These are phyloP conservation scores for Drosophila azteca DNA, from an alignment of 1,140 invertebrate genomes.

Conservation along the genomic window DNA sequence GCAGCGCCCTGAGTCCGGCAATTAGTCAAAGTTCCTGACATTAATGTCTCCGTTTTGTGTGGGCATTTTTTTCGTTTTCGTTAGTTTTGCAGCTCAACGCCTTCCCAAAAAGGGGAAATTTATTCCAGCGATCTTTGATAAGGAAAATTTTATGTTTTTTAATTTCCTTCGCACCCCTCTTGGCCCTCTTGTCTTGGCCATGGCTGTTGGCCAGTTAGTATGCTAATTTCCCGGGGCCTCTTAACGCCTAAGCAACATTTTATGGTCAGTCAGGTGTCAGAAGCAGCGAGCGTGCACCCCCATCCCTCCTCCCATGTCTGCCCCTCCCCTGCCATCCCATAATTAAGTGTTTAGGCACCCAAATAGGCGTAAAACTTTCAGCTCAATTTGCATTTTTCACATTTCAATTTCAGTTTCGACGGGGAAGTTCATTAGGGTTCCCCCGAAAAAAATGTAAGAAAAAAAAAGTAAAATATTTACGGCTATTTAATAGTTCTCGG, in stretches of 20 bases:
- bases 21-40: slow-evolving; percentile 78
- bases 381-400: slow-evolving; percentile 75
- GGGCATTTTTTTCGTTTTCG: slow-evolving; percentile 51
- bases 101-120: slow-evolving; percentile 48
- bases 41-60: slow-evolving; percentile 75
- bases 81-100: slow-evolving; percentile 76
- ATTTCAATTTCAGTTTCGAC: slow-evolving; percentile 55
- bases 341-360: slow-evolving; percentile 76
- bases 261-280: slow-evolving; percentile 67
- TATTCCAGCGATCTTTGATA: slow-evolving; percentile 74
- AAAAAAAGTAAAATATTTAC: slow-evolving; percentile 51
- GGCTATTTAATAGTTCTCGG: slow-evolving; percentile 68
- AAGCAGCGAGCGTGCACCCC: slow-evolving; percentile 5
- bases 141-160: slow-evolving; percentile 50
- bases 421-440: slow-evolving; percentile 7
- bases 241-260: slow-evolving; percentile 53
- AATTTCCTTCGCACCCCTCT: slow-evolving; percentile 55
- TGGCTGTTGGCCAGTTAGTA: slow-evolving; percentile 73
- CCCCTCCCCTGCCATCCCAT: slow-evolving; percentile 12
- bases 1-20: slow-evolving; percentile 44
- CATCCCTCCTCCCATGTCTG: no score
- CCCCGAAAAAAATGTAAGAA: background rate
- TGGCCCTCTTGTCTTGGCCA: background rate
- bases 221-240: slow-evolving; percentile 67
- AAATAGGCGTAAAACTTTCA: slow-evolving; percentile 74